phyloP scores from a whole-genome alignment of 1,140 invertebrate genomes.

The Aethina tumida region DNA sequence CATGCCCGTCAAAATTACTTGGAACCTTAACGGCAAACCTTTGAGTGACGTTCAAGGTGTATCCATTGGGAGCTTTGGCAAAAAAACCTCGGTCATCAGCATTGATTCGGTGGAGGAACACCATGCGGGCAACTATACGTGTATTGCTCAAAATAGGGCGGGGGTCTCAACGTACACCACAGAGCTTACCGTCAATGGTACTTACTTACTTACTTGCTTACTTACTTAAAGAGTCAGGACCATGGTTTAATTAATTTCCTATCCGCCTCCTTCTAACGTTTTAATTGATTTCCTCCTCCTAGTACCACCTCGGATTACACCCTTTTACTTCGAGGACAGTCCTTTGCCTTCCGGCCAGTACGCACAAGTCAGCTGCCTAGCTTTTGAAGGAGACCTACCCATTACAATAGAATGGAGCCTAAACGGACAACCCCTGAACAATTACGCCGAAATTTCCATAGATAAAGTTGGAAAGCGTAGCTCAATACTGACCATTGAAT shows the following conservation, averaged over 20 bases:
- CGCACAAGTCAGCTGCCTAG: conserved; percentile 61
- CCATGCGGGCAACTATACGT: conserved; percentile 74
- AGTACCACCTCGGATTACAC: conserved; percentile 57
- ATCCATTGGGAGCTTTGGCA: conserved; percentile 44
- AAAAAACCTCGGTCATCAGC: conserved; percentile 58
- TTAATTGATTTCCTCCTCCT: conserved; percentile 10
- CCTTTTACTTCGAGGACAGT: conserved; percentile 58
- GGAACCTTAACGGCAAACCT: conserved; percentile 37
- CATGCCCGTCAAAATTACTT: conserved; percentile 29
- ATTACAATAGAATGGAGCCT: conserved; percentile 57
- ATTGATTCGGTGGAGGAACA: conserved; percentile 63
- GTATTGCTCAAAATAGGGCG: conserved; percentile 58
- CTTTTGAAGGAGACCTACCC: conserved; percentile 59
- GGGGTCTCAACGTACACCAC: conserved; percentile 54
- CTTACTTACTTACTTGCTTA: not conserved
- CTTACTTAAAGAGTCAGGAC: conserved; percentile 1
- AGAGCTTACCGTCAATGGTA: conserved; percentile 60
- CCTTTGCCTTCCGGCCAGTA: conserved; percentile 60
- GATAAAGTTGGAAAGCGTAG: conserved; percentile 36
- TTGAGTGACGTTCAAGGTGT: conserved; percentile 12
- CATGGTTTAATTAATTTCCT: conserved; percentile 1
- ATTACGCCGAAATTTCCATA: conserved; percentile 39
- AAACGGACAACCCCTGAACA: conserved; percentile 40
- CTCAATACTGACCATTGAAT: conserved; percentile 54
- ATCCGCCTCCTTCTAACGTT: not conserved